These are phyloP conservation scores for Orthosia gothica DNA, from an alignment of 2,888 invertebrate genomes.

Conservation along the genomic window DNA sequence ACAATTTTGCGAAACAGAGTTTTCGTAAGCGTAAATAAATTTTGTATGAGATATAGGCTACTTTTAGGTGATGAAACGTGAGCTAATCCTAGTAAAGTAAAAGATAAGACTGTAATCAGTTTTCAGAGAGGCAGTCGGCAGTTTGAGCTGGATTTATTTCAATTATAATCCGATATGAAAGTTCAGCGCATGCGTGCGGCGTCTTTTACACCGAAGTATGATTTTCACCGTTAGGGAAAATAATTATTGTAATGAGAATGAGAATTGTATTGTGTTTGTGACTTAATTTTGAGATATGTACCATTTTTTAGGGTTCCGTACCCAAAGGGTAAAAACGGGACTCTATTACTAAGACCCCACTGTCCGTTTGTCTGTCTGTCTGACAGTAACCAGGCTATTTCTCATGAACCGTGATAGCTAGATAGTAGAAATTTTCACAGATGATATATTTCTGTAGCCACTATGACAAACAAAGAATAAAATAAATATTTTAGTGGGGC, in stretches of 20 bases:
- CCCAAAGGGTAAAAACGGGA: no score
- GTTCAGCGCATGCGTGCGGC: conserved; percentile 83
- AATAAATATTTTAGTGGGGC: no score
- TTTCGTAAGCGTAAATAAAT: conserved; percentile 31
- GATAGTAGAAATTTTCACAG: no score
- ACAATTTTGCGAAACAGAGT: conserved; percentile 11
- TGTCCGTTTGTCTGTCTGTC: no score
- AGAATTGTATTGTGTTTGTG: no score
- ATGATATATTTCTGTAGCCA: no score
- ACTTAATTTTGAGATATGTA: no score
- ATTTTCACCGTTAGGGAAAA: not conserved
- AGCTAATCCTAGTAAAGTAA: conserved; percentile 71
- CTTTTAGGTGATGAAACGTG: conserved; percentile 52
- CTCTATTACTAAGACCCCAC: no score
- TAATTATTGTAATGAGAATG: not conserved
- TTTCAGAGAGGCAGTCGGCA: conserved; percentile 80
- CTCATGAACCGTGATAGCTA: no score
- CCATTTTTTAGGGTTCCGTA: no score
- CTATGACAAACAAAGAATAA: no score
- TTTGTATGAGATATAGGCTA: conserved; percentile 29
- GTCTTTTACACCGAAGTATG: conserved; percentile 79
- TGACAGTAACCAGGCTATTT: no score
- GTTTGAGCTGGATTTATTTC: conserved; percentile 88
- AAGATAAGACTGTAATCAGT: conserved; percentile 84
- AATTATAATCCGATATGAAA: conserved; percentile 86